These are phyloP conservation scores for Gasteruption jaculator DNA, from an alignment of 2,888 invertebrate genomes.

Conservation along the genomic window DNA sequence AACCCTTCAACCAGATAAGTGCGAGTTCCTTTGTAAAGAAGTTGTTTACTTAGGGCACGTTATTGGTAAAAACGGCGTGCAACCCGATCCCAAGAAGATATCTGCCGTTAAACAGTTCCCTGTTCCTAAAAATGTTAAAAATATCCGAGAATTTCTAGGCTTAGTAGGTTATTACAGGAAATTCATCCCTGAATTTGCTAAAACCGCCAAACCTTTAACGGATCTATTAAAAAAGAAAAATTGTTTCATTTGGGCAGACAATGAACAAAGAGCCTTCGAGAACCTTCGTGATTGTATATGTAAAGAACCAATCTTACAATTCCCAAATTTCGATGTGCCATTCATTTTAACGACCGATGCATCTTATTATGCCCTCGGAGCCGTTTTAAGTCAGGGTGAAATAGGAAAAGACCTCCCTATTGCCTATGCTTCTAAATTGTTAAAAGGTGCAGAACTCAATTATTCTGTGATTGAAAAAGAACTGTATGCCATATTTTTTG, in stretches of 20 bases:
- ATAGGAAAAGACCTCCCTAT: no score
- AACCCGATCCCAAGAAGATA: neutral
- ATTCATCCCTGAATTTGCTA: no score
- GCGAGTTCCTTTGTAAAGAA: neutral
- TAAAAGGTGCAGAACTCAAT: neutral
- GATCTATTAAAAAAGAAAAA: no score
- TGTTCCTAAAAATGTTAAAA: neutral
- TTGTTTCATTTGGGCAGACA: neutral
- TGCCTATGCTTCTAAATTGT: neutral
- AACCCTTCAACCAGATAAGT: neutral
- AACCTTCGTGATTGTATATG: neutral
- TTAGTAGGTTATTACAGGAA: neutral
- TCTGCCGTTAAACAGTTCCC: neutral
- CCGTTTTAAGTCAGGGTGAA: no score
- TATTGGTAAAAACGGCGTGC: neutral
- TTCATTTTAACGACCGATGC: constrained; percentile 1
- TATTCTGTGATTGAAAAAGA: constrained; percentile 1
- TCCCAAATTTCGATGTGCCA: neutral
- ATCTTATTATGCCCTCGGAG: neutral
- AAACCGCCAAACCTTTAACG: no score
- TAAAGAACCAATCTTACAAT: neutral
- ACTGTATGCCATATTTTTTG: neutral
- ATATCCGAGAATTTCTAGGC: neutral
- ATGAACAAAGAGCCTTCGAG: neutral
- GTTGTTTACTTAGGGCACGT: neutral